phyloP scores from a whole-genome alignment of 2,888 invertebrate species.

The Hyposoter dolosus region DNA sequence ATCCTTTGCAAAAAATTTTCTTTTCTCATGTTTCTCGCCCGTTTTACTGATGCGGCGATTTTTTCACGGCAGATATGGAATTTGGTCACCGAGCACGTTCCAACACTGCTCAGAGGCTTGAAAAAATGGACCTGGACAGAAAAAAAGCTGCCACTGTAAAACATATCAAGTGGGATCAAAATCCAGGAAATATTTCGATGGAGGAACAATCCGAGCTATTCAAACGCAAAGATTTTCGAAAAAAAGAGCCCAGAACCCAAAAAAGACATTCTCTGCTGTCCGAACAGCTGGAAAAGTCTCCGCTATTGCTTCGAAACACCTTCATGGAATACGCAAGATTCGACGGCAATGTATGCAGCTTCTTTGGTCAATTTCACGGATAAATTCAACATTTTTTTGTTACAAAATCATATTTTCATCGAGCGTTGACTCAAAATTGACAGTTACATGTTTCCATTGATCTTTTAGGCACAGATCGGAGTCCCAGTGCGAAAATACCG shows the following conservation, averaged over 20 bases:
- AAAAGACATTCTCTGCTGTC: constrained; percentile 89
- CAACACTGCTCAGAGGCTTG: constrained; percentile 94
- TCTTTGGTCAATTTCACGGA: background rate
- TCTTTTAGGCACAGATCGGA: constrained; percentile 89
- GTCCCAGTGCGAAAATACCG: constrained; percentile 93
- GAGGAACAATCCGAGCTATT: constrained; percentile 88
- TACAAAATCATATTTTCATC: background rate
- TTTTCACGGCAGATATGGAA: constrained; percentile 82
- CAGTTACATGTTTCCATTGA: background rate
- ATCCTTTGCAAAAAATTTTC: background rate
- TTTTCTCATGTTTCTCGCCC: background rate
- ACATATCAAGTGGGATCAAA: constrained; percentile 90
- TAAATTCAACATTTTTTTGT: background rate
- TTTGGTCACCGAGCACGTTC: constrained; percentile 90
- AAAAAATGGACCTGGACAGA: constrained; percentile 94
- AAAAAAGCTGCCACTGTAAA: constrained; percentile 92
- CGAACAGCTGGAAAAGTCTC: constrained; percentile 91
- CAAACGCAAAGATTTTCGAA: constrained; percentile 85
- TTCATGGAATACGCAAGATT: constrained; percentile 96
- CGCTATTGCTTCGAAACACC: constrained; percentile 92
- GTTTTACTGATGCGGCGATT: background rate
- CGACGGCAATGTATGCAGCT: constrained; percentile 89
- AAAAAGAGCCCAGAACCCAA: constrained; percentile 72
- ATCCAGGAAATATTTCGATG: constrained; percentile 85
- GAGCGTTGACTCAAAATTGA: background rate